Evolutionary conservation across 2,888 invertebrate species (phyloP).

Genomic region (Conomelus anceps): DNA sequence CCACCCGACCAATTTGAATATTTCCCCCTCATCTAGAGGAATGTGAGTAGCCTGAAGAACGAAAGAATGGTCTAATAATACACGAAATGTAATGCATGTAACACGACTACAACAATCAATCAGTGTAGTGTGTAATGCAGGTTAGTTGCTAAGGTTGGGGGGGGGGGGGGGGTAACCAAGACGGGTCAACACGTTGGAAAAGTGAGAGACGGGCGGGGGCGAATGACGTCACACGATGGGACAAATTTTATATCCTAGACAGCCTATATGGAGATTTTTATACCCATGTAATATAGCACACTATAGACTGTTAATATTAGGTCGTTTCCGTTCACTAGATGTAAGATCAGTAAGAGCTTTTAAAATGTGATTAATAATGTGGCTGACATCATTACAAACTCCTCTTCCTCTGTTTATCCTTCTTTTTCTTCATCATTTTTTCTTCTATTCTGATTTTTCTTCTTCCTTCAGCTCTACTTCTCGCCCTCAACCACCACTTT

Average conservation of each 20-base stretch:
- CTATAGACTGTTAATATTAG: neutral
- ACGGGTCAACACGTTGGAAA: too few species aligned
- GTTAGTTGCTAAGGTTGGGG: neutral
- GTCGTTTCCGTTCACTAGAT: neutral
- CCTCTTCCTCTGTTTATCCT: neutral
- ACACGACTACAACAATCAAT: neutral
- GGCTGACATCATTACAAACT: neutral
- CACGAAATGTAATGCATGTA: neutral
- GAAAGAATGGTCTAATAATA: neutral
- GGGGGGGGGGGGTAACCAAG: too few species aligned
- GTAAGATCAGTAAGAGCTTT: neutral
- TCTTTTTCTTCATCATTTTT: neutral
- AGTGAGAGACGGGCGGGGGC: too few species aligned
- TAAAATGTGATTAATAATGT: neutral
- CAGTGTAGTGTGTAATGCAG: neutral
- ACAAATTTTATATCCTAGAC: neutral
- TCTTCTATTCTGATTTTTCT: neutral
- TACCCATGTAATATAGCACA: too few species aligned
- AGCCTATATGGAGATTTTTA: neutral
- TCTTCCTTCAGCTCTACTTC: neutral
- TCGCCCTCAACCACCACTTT: neutral
- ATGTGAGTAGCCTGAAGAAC: neutral
- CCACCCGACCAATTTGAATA: neutral
- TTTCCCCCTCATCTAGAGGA: neutral
- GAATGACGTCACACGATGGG: neutral